Percentiles rank a stretch among this genome's conserved stretches.
Evolutionary conservation across 2,888 invertebrate species (phyloP).

Genomic region (Tyria jacobaeae): DNA sequence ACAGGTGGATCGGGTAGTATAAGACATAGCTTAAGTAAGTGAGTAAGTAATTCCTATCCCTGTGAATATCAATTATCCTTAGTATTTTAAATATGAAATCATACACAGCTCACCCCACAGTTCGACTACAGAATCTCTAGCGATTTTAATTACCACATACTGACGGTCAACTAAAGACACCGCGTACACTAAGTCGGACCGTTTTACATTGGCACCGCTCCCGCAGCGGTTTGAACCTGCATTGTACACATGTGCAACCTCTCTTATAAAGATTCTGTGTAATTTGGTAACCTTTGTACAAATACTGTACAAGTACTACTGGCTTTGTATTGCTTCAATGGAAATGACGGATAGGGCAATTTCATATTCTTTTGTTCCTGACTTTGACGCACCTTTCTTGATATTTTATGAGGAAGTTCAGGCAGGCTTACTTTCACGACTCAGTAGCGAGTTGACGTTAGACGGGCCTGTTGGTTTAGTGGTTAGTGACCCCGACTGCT

Average conservation of each 20-base stretch:
- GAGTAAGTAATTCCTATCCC: too few relatives aligned
- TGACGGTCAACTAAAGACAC: not conserved
- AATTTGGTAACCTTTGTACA: constrained; percentile 22
- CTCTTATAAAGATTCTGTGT: not conserved
- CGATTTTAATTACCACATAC: not conserved
- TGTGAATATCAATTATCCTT: too few relatives aligned
- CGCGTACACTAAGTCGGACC: not conserved
- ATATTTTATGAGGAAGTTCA: constrained; percentile 34
- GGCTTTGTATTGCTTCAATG: constrained; percentile 27
- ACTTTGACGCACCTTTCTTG: constrained; percentile 23
- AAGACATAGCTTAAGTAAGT: too few relatives aligned
- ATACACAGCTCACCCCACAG: not conserved
- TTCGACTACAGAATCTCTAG: not conserved
- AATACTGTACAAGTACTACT: too few relatives aligned
- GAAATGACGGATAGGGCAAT: constrained; percentile 35
- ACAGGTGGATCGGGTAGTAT: too few relatives aligned
- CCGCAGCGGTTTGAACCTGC: too few relatives aligned
- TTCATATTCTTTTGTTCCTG: constrained; percentile 40
- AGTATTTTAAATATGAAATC: too few relatives aligned
- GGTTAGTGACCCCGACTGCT: too few relatives aligned
- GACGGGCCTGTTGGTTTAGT: too few relatives aligned
- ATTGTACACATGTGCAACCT: not conserved
- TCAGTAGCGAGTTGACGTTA: too few relatives aligned
- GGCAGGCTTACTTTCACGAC: constrained; percentile 21
- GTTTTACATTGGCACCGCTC: too few relatives aligned